Conservation (phyloP, 1,140 invertebrate genomes). For the Ctenoplectra terminalis region DNA sequence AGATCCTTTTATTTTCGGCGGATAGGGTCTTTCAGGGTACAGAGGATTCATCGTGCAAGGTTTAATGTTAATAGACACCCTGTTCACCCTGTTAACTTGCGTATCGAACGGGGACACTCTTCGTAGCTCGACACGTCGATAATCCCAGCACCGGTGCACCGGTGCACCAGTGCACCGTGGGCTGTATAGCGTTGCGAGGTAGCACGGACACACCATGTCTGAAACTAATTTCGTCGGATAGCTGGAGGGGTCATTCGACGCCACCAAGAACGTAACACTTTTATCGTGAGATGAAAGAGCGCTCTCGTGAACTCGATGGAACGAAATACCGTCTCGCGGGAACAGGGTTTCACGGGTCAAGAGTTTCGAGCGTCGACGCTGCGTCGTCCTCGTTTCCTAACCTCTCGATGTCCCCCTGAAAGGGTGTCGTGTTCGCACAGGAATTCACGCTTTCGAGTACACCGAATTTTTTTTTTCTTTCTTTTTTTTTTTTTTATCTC, state of each 20-base stretch:
- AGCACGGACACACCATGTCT: slow-evolving; percentile 24
- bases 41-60: neutral
- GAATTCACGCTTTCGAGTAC: neutral
- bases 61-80: slow-evolving; percentile 45
- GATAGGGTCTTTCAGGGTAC: too few species aligned
- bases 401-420: neutral
- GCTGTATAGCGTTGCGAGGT: slow-evolving; percentile 36
- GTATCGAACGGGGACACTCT: slow-evolving; percentile 59
- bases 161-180: slow-evolving; percentile 19
- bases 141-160: slow-evolving; percentile 39
- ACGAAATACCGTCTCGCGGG: slow-evolving; percentile 54
- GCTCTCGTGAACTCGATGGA: slow-evolving; percentile 10
- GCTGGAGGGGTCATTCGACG: slow-evolving; percentile 55
- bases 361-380: slow-evolving; percentile 26
- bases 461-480: neutral
- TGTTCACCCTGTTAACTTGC: slow-evolving; percentile 42
- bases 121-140: slow-evolving; percentile 49
- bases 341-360: slow-evolving; percentile 23
- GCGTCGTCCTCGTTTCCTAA: neutral
- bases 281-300: slow-evolving; percentile 57
- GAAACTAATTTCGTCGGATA: slow-evolving; percentile 64
- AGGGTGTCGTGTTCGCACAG: neutral
- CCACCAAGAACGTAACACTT: slow-evolving; percentile 59
- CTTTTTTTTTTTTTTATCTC: neutral
- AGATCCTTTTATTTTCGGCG: neutral